Base-by-base conservation (phyloP, 2,113 vertebrate species). In the Toxotes jaculatrix region DNA sequence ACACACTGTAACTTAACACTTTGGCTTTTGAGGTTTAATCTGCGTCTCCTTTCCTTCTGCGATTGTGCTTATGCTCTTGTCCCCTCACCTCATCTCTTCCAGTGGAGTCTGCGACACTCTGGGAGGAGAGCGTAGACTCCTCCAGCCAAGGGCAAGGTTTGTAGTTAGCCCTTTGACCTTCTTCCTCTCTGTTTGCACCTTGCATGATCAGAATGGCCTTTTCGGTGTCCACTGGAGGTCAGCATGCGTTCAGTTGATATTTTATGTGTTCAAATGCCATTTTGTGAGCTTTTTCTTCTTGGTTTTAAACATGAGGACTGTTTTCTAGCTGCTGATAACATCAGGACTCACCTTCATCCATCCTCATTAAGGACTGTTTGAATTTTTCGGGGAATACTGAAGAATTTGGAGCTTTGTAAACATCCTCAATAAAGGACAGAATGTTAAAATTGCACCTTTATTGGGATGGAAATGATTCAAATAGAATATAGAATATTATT, bases 111-210 rank as follows among this genome's bases (percentile, higher is more conserved):
- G 79, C 94, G 17, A 86, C 91, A 57, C 85, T 93, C 63, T 95
- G 89, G 90, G 93, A 94, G 79, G 91, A 93, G 89, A 93, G 86
- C 80, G 80, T 93, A 77, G 92, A 92, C 83, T 93, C 93, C 66
- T 92, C 87, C 82, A 91, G 91, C 83, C 90, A 83, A 95, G 95
- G 91, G 82, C 90, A 83, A 95, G 95, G 95, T 96, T 94, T 90
- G 95, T 90, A 12, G 57, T 67, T 56, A 47, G 31, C 45, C 5
- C 65, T 64, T 43, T 51, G 40, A 76, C 8, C 62, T 55, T n/a
- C 59, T 60, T 16, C 40, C 56, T 76, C 38, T 80, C 43, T 34
- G 13, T 38, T 51, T 71, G 77, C 62, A 49, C 42, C 82, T 27
- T 88, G 85, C 87, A 93, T 92, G 92, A 86, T 34, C 38, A n/a